Evolutionary conservation across 2,888 invertebrate species (phyloP).

Genomic region (Cepaea hortensis): DNA sequence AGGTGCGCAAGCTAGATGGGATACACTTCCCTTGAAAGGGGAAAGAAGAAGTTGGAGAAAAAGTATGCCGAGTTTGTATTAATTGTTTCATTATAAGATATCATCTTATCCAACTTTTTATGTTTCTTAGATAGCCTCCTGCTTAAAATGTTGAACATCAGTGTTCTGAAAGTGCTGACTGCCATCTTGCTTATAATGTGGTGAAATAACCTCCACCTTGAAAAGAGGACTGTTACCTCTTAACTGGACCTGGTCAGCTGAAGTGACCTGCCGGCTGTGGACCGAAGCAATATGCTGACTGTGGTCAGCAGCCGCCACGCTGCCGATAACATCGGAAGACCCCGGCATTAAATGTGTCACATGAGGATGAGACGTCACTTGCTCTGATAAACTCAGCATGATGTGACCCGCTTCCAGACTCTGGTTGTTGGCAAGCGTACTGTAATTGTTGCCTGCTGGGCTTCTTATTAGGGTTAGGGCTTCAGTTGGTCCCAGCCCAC

Average conservation of each 20-base stretch:
- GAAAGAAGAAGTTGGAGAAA: no score
- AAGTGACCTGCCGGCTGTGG: neutral
- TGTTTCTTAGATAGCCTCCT: slow-evolving; percentile 33
- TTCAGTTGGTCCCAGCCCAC: slow-evolving; percentile 10
- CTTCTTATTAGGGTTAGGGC: slow-evolving; percentile 28
- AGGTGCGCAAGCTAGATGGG: no score
- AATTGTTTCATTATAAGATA: no score
- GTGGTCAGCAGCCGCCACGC: slow-evolving; percentile 3
- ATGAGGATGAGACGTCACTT: slow-evolving; percentile 1
- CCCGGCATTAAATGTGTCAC: slow-evolving; percentile 8
- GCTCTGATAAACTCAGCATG: slow-evolving; percentile 43
- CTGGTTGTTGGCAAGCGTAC: slow-evolving; percentile 17
- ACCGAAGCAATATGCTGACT: slow-evolving; percentile 20
- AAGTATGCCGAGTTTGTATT: no score
- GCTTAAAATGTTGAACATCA: slow-evolving; percentile 26
- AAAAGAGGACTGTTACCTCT: neutral
- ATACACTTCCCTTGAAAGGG: no score
- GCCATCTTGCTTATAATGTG: slow-evolving; percentile 12
- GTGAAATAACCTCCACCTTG: slow-evolving; percentile 21
- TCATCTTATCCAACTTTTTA: no score
- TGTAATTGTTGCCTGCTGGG: neutral
- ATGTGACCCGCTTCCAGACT: slow-evolving; percentile 45
- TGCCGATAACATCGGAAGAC: neutral
- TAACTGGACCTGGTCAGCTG: slow-evolving; percentile 14
- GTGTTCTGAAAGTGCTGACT: neutral